A percentile compares a stretch with the other conserved stretches of the same genome.
These are phyloP conservation scores for Leptinotarsa haldemani DNA, from an alignment of 2,888 invertebrate species.

Conservation along the genomic window DNA sequence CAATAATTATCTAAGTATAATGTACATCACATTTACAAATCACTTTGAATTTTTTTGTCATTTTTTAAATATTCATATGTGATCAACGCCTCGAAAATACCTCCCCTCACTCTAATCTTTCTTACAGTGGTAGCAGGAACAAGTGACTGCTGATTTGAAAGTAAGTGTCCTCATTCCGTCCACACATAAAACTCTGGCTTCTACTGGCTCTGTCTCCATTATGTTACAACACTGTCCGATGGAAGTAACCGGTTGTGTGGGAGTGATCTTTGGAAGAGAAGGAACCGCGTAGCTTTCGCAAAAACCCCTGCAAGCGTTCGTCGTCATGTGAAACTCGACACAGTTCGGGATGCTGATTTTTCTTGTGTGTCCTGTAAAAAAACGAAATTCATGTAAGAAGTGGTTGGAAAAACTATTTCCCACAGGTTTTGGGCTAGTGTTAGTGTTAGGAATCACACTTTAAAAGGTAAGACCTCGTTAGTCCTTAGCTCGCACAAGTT, in stretches of 20 bases:
- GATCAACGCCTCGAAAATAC: not conserved
- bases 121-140: slow-evolving; percentile 89
- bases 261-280: slow-evolving; percentile 70
- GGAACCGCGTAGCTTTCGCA: slow-evolving; percentile 91
- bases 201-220: slow-evolving; percentile 86
- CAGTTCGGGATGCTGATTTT: slow-evolving; percentile 87
- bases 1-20: slow-evolving; percentile 38
- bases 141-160: slow-evolving; percentile 85
- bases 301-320: slow-evolving; percentile 88
- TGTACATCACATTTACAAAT: slow-evolving; percentile 47
- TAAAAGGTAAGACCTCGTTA: too few relatives aligned
- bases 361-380: slow-evolving; percentile 77
- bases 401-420: too few relatives aligned
- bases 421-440: too few relatives aligned
- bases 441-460: too few relatives aligned
- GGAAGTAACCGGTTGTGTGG: slow-evolving; percentile 70
- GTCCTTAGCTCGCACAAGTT: too few relatives aligned
- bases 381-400: slow-evolving; percentile 28
- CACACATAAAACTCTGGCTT: slow-evolving; percentile 81
- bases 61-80: slow-evolving; percentile 11
- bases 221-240: slow-evolving; percentile 91
- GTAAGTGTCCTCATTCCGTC: slow-evolving; percentile 82
- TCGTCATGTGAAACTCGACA: slow-evolving; percentile 85
- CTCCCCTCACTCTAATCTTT: slow-evolving; percentile 70
- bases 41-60: slow-evolving; percentile 26